Base-by-base conservation (phyloP, 2,797 vertebrate species). In the Natrix natrix region DNA sequence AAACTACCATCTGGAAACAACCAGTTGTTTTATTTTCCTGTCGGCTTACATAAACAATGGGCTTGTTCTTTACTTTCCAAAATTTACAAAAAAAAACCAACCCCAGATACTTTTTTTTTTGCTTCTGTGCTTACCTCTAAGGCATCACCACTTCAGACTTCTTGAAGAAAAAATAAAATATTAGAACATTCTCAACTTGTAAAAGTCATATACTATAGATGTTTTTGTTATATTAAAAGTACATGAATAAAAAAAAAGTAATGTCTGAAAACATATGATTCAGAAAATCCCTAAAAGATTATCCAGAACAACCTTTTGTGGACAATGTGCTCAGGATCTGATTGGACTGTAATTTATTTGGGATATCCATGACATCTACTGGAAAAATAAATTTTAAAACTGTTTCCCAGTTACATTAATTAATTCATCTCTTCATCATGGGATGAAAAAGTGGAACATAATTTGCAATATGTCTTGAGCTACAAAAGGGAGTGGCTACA, bases 41-140 rank as follows among this genome's bases (percentile, higher is more conserved):
- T 93, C 69, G 94, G 90, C 14, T 3, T 48, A 66, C 59, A 60
- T 59, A 83, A 93, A 88, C 66, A 93, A 93, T 26, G 28, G 56
- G 32, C 28, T 78, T 17, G 13, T 93, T 95, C 87, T 94, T 78
- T 78, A 43, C 37, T 22, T 78, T 37, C 37, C 43, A 78, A 78
- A 78, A 43, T 90, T 54, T 86, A 54, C 54, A 37, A 74, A 0
- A 0, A n/a, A 17, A 74, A 63, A 32, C 54, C 57, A 59, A 7
- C 8, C 56, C 56, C 14, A 57, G 26, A 26, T 11, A 1, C 24
- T 0, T 0, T 52, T 61, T 89, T 48, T 87, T 87, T 90, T 0
- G 69, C 37, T 78, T 78, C 37, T 20, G 86, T 78, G 61, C 22
- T 43, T 52, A 74, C 12, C 12, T 93, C 54, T 32, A 12, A 87